phyloP scores from a whole-genome alignment of 2,113 vertebrate species.

The Cyanoliseus patagonus region DNA sequence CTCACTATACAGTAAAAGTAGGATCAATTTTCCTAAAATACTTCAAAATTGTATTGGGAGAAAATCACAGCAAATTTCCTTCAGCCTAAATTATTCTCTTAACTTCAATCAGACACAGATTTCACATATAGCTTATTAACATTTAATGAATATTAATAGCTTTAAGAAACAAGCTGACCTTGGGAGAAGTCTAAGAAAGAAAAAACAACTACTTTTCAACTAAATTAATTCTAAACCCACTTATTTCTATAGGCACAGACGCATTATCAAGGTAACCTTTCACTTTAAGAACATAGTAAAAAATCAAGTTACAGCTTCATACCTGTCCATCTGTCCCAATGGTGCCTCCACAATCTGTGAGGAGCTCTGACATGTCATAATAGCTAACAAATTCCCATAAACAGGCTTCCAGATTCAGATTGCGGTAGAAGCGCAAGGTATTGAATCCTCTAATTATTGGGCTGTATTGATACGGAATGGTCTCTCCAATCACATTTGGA shows the following conservation, averaged over 20 bases:
- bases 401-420: constrained; percentile 92
- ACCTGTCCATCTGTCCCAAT: constrained; percentile 92
- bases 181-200: neutral
- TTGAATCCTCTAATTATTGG: constrained; percentile 75
- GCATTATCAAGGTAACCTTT: neutral
- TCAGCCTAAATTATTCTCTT: neutral
- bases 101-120: neutral
- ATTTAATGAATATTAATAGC: neutral
- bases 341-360: constrained; percentile 89
- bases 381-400: constrained; percentile 93
- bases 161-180: neutral
- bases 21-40: neutral
- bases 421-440: constrained; percentile 90
- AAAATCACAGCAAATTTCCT: neutral
- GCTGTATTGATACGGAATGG: constrained; percentile 87
- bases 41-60: neutral
- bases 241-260: neutral
- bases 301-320: neutral
- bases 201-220: neutral
- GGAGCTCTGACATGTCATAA: constrained; percentile 94
- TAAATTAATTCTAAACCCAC: neutral
- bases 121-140: neutral
- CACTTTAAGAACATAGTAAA: neutral
- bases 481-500: constrained; percentile 80
- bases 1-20: neutral